phyloP scores from a whole-genome alignment of 2,888 invertebrate species.

The Autographa gamma region DNA sequence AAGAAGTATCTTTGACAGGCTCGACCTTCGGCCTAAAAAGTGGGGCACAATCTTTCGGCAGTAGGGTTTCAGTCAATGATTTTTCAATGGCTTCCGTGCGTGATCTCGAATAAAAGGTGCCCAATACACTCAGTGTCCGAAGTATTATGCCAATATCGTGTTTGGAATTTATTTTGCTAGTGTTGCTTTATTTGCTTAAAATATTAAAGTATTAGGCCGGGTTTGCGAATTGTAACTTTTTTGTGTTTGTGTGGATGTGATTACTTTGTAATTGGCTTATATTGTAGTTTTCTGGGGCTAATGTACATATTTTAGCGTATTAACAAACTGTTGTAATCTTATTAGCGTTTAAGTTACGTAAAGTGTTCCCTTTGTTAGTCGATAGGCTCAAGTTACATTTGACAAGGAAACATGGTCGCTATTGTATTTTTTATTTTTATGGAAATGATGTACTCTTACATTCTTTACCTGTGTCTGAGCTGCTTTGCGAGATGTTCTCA shows the following conservation, averaged over 20 bases:
- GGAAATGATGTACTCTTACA: too few relatives aligned
- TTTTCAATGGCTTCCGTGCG: slow-evolving; percentile 48
- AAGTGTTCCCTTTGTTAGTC: too few relatives aligned
- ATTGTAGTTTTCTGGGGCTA: background rate
- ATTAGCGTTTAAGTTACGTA: background rate
- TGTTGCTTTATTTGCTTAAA: slow-evolving; percentile 8
- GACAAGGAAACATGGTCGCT: too few relatives aligned
- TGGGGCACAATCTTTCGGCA: slow-evolving; percentile 29
- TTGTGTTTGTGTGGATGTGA: background rate
- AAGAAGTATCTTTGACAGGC: slow-evolving; percentile 43
- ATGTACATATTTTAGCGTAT: slow-evolving; percentile 1
- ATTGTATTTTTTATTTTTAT: too few relatives aligned
- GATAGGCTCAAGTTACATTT: too few relatives aligned
- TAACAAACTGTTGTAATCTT: background rate
- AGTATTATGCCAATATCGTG: slow-evolving; percentile 36
- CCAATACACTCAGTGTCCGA: slow-evolving; percentile 13
- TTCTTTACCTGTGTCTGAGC: too few relatives aligned
- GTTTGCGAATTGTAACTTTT: slow-evolving; percentile 24
- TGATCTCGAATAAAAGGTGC: slow-evolving; percentile 45
- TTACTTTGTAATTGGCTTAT: background rate
- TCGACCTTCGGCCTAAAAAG: slow-evolving; percentile 27
- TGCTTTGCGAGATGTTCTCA: too few relatives aligned
- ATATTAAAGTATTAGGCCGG: background rate
- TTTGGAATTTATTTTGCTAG: slow-evolving; percentile 18
- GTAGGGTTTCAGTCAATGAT: slow-evolving; percentile 42